Conservation (phyloP, 2,888 invertebrate genomes). For the Teinopalpus imperialis region DNA sequence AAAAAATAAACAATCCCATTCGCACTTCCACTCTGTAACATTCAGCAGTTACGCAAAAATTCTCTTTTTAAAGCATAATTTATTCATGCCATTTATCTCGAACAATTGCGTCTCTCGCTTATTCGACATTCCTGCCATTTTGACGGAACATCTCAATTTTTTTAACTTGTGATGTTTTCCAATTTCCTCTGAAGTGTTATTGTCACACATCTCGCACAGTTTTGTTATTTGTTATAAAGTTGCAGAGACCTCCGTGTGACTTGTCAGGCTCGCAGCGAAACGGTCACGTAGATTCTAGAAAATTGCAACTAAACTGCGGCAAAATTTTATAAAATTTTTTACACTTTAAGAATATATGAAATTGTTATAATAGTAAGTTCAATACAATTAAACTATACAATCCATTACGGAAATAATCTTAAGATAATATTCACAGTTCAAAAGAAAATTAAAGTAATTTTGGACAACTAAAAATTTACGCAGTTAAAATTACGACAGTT, state of each 20-base stretch:
- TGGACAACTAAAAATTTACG: too few relatives aligned
- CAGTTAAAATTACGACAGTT: too few relatives aligned
- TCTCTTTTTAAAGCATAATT: constrained; percentile 23
- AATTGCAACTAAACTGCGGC: constrained; percentile 3
- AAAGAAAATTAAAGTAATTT: too few relatives aligned
- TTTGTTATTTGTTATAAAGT: constrained; percentile 27
- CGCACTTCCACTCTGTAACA: constrained; percentile 6
- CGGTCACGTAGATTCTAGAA: constrained; percentile 16
- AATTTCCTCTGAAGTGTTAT: constrained; percentile 34
- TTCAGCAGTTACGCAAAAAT: constrained; percentile 11
- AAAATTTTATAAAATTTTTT: too few relatives aligned
- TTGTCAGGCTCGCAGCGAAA: constrained; percentile 17
- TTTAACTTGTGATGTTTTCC: constrained; percentile 37
- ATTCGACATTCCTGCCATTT: constrained; percentile 38
- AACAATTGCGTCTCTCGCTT: constrained; percentile 31
- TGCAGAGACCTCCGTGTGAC: constrained; percentile 15
- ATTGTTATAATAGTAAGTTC: too few relatives aligned
- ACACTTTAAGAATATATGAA: too few relatives aligned
- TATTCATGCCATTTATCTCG: constrained; percentile 23
- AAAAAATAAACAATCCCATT: constrained; percentile 15
- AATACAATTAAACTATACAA: too few relatives aligned
- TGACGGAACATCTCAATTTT: constrained; percentile 43
- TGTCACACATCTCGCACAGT: constrained; percentile 16
- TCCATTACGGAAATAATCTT: too few relatives aligned
- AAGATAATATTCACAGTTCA: too few relatives aligned